Evolutionary conservation across 2,113 vertebrate species (phyloP), one percentile per base, ranked within the genome.

Genomic region (Menura novaehollandiae): DNA sequence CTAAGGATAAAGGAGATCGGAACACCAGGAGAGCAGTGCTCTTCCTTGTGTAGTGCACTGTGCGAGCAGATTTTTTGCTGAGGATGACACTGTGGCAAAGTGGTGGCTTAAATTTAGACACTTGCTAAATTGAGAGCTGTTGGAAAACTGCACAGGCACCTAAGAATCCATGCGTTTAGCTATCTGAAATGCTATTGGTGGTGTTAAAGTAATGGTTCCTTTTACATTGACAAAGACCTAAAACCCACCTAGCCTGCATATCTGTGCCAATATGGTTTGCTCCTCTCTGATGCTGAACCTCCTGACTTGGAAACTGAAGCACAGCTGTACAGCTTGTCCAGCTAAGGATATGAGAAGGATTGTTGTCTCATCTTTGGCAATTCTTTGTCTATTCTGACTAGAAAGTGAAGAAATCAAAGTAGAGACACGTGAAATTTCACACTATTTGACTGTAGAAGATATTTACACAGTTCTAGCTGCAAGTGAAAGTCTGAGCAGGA

Each of bases 31-130:
- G 18, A 39, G 39, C 60, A 14, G 16, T 2, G 3, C 13, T 74
- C 28, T 84, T 66, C 63, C 35, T 64, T 3, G 1, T 9, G 7
- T 8, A 37, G 12, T 30, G 28, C 2, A 1, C 41, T 13, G 0
- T 67, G 59, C 77, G 58, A 67, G 17, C 52, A 77, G 78, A 33
- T 44, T 63, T 63, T 88, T 76, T 69, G 32, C 63, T 84, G n/a
- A 51, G 51, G 47, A 51, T 63, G 73, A 47, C 35, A 33, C 22
- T 24, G 35, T 59, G 47, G 49, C n/a, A 44, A 91, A 89, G 28
- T 1, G 2, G 19, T 41, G 64, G 35, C 66, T 85, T 72, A 43
- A 85, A 82, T 44, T 71, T 66, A 67, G 49, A 27, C 44, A 39
- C 37, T 72, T 82, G 11, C 39, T 93, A 47, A 88, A 67, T 24